Conservation (phyloP, 2,113 vertebrate genomes). For the Zeus faber region DNA sequence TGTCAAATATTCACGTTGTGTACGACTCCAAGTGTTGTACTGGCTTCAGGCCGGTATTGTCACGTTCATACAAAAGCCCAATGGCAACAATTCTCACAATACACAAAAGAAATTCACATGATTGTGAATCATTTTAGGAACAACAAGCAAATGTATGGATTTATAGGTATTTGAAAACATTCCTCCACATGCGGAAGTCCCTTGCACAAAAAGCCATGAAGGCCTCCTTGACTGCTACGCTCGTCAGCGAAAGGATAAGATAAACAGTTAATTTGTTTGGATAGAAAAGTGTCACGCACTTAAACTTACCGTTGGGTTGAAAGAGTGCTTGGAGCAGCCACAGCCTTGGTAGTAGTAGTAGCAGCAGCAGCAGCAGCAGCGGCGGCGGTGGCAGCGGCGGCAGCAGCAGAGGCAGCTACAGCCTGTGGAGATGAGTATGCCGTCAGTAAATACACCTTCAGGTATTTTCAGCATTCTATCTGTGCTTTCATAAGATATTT, state of each 20-base stretch:
- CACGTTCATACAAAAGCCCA: conserved; percentile 70
- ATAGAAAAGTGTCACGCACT: background rate
- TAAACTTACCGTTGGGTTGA: conserved; percentile 63
- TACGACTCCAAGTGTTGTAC: conserved; percentile 40
- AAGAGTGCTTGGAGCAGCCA: conserved; percentile 30
- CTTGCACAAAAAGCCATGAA: too few relatives aligned
- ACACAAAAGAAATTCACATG: conserved; percentile 29
- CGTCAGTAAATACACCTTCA: too few relatives aligned
- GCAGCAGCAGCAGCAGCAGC: conserved; percentile 11
- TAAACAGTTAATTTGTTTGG: background rate
- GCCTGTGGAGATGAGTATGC: conserved; percentile 32
- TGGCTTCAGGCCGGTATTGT: conserved; percentile 72
- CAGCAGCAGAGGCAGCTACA: conserved; percentile 11
- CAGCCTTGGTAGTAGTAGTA: conserved; percentile 46
- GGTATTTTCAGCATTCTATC: too few relatives aligned
- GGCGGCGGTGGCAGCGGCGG: conserved; percentile 7
- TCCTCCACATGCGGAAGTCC: too few relatives aligned
- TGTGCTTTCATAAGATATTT: too few relatives aligned
- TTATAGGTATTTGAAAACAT: too few relatives aligned
- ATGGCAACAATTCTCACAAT: conserved; percentile 44
- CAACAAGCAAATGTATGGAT: conserved; percentile 23
- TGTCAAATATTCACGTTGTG: conserved; percentile 47
- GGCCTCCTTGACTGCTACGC: conserved; percentile 1
- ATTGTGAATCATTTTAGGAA: conserved; percentile 16
- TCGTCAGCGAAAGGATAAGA: background rate